Percentiles rank a stretch among this genome's conserved stretches.
phyloP scores from a whole-genome alignment of 2,888 invertebrate genomes.

The Drosophila pseudotalamancana region DNA sequence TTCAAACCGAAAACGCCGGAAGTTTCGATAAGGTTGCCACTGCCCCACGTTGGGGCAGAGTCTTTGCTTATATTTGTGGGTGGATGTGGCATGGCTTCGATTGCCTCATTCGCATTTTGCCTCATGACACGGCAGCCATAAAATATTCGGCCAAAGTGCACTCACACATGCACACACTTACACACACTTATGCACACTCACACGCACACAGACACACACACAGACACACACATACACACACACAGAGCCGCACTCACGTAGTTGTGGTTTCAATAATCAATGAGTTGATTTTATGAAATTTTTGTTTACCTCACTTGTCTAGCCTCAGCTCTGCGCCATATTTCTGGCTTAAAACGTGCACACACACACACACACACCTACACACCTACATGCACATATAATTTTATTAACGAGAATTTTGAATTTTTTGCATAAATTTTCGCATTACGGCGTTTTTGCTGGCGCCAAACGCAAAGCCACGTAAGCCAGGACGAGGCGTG shows the following conservation, averaged over 20 bases:
- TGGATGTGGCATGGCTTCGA: conserved; percentile 22
- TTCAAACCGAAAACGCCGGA: conserved; percentile 51
- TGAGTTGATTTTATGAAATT: conserved; percentile 80
- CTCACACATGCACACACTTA: conserved; percentile 40
- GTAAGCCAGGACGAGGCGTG: conserved; percentile 31
- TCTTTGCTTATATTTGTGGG: too few species aligned
- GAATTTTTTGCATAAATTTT: conserved; percentile 70
- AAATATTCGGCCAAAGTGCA: conserved; percentile 72
- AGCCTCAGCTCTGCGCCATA: conserved; percentile 17
- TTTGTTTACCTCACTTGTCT: conserved; percentile 38
- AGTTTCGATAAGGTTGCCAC: conserved; percentile 68
- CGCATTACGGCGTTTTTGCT: conserved; percentile 41
- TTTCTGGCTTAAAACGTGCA: conserved; percentile 43
- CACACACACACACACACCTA: conserved; percentile 4
- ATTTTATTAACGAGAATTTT: conserved; percentile 74
- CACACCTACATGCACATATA: conserved; percentile 23
- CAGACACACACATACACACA: conserved; percentile 8
- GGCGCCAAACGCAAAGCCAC: conserved; percentile 35
- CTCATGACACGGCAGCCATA: conserved; percentile 61
- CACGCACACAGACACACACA: conserved; percentile 8
- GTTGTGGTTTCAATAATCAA: conserved; percentile 77
- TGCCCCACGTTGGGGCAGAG: conserved; percentile 11
- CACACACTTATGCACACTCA: conserved; percentile 7
- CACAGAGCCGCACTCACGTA: conserved; percentile 51
- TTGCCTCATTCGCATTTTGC: conserved; percentile 41